These are phyloP conservation scores for Pangasius djambal DNA, from an alignment of 2,797 vertebrate genomes.

Conservation along the genomic window DNA sequence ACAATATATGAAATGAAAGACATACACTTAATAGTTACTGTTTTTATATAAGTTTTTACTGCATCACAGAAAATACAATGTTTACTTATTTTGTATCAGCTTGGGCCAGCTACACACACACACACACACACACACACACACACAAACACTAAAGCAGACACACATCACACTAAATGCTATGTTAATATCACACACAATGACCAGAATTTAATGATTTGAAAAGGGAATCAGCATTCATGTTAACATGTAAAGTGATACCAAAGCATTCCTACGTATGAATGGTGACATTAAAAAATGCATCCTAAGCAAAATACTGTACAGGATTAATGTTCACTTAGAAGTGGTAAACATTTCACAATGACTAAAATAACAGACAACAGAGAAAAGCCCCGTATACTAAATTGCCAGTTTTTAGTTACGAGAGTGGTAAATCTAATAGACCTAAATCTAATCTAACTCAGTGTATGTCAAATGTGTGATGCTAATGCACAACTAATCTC, in stretches of 20 bases:
- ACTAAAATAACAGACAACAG: neutral
- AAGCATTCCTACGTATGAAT: neutral
- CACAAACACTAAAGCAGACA: conserved; percentile 1
- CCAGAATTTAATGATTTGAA: neutral
- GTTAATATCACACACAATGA: neutral
- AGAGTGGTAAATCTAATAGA: neutral
- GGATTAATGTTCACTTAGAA: neutral
- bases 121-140: neutral
- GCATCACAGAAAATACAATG: conserved; percentile 31
- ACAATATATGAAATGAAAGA: neutral
- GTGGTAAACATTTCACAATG: conserved; percentile 12
- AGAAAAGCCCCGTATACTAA: neutral
- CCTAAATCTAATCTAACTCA: neutral
- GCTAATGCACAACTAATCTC: neutral
- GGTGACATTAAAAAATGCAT: neutral
- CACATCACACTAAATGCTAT: neutral
- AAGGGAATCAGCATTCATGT: neutral
- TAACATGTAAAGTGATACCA: neutral
- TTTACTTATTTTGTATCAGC: conserved; percentile 28
- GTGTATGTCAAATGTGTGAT: neutral
- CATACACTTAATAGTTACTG: neutral
- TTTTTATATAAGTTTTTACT: conserved; percentile 27
- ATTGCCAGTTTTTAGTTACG: neutral
- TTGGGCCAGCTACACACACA: conserved; percentile 8
- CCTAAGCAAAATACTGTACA: conserved; percentile 1